Evolutionary conservation across 2,797 vertebrate species (phyloP).

Genomic region (Molossus molossus): DNA sequence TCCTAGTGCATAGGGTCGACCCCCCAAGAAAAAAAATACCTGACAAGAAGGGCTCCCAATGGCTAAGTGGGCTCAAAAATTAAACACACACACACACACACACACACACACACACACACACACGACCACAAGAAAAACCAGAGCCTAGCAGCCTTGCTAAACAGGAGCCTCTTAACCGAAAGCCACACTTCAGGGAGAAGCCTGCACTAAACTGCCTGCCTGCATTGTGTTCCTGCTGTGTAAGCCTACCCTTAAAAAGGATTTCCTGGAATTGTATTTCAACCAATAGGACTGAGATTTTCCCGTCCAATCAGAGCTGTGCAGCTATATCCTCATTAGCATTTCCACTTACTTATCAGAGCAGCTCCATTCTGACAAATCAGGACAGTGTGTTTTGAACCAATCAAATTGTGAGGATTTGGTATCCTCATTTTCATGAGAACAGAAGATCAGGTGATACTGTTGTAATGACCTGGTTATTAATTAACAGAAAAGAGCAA

Average conservation of each 20-base stretch:
- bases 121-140: background rate
- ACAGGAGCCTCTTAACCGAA: background rate
- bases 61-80: background rate
- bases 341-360: background rate
- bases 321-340: background rate
- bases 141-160: background rate
- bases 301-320: no score
- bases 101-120: background rate
- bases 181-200: background rate
- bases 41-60: background rate
- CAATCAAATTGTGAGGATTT: background rate
- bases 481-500: no score
- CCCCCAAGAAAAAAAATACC: background rate
- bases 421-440: background rate
- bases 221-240: no score
- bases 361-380: background rate
- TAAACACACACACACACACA: background rate
- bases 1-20: background rate
- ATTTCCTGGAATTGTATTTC: background rate
- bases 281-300: no score
- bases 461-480: no score
- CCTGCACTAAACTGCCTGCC: background rate
- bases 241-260: background rate
- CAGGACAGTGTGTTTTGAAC: background rate
- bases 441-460: no score